These are phyloP conservation scores for Camponotus floridanus DNA, from an alignment of 1,140 invertebrate genomes.

Conservation along the genomic window DNA sequence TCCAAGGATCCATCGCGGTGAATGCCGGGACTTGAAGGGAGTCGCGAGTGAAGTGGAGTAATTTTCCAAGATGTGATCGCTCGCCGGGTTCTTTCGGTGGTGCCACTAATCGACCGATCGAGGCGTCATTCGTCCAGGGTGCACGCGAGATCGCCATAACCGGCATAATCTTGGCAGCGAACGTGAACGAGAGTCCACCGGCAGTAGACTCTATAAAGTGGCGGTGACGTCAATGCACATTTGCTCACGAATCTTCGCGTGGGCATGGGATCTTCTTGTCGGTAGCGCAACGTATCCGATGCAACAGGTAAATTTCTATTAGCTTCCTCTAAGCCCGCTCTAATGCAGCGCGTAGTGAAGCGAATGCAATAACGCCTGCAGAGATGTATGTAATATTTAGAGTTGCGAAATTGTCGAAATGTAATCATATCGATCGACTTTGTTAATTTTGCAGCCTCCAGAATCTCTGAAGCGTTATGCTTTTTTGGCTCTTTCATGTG, in stretches of 20 bases:
- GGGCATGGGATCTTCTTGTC: conserved; percentile 81
- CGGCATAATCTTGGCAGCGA: not conserved
- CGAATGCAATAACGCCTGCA: not conserved
- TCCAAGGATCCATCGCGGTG: too few relatives aligned
- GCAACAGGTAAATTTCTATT: conserved; percentile 79
- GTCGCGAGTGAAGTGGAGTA: not conserved
- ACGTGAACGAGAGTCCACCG: not conserved
- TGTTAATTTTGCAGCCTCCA: not conserved
- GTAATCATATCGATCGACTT: not conserved
- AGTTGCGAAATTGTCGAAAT: not conserved
- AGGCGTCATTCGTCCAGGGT: not conserved
- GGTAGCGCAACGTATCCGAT: conserved; percentile 78
- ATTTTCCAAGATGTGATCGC: conserved; percentile 17
- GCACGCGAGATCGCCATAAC: not conserved
- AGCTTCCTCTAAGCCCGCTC: not conserved
- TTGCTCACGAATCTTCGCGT: conserved; percentile 81
- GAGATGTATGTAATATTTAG: not conserved
- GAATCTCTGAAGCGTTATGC: not conserved
- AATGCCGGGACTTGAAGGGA: too few relatives aligned
- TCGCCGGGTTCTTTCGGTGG: not conserved
- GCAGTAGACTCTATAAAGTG: conserved; percentile 37
- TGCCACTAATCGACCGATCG: not conserved
- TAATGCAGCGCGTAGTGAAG: not conserved
- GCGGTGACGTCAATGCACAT: conserved; percentile 82
- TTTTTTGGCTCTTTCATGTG: not conserved